These are phyloP conservation scores for Scaptomyza hsui DNA, from an alignment of 1,140 invertebrate genomes.

Conservation along the genomic window DNA sequence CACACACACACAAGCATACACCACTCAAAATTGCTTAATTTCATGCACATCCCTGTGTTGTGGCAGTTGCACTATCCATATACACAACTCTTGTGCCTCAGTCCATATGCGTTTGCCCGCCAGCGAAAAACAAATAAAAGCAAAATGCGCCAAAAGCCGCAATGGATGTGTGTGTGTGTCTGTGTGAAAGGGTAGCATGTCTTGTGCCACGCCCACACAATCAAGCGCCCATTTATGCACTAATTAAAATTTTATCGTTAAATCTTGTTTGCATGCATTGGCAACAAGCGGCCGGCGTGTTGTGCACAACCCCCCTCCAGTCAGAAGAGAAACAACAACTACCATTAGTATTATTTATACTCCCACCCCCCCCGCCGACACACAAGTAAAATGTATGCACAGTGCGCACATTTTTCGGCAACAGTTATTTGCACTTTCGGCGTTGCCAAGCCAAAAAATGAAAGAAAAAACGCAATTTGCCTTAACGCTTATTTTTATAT, in stretches of 20 bases:
- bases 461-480: not conserved
- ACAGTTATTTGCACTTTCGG: constrained; percentile 79
- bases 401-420: constrained; percentile 77
- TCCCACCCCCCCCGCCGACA: not conserved
- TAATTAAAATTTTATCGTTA: constrained; percentile 83
- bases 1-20: constrained; percentile 1
- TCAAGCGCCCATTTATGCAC: constrained; percentile 81
- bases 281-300: constrained; percentile 67
- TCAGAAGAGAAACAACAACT: constrained; percentile 12
- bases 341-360: not conserved
- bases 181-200: constrained; percentile 46
- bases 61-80: not conserved
- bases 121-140: constrained; percentile 68
- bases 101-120: constrained; percentile 30
- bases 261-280: constrained; percentile 82
- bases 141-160: constrained; percentile 73
- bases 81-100: not conserved
- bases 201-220: constrained; percentile 75
- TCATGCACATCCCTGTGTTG: constrained; percentile 34
- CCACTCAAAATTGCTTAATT: constrained; percentile 48
- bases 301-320: constrained; percentile 20
- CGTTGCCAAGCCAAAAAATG: constrained; percentile 37
- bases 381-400: constrained; percentile 56
- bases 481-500: constrained; percentile 66
- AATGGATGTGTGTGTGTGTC: constrained; percentile 48